phyloP scores from a whole-genome alignment of 2,797 vertebrate species.

The Micropoecilia bifurca region DNA sequence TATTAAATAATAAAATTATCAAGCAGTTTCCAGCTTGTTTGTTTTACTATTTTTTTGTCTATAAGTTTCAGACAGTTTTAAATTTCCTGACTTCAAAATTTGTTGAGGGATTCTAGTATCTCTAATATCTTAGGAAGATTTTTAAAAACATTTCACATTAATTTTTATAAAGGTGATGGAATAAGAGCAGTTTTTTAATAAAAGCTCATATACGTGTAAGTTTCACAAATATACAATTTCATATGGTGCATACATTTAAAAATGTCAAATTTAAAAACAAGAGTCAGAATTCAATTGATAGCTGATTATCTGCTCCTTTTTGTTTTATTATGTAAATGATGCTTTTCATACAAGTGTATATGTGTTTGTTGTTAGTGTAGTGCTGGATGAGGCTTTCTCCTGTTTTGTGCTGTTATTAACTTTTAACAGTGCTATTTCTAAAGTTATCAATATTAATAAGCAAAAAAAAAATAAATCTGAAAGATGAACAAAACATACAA shows the following conservation, averaged over 20 bases:
- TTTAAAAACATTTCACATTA: background rate
- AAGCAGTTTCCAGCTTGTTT: background rate
- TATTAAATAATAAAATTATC: too few relatives aligned
- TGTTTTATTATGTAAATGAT: background rate
- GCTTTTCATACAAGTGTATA: background rate
- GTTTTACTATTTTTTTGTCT: background rate
- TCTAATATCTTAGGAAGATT: background rate
- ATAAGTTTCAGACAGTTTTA: background rate
- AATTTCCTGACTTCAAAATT: background rate
- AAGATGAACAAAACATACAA: background rate
- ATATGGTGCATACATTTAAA: background rate
- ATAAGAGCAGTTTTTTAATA: background rate
- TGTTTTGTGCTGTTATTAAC: background rate
- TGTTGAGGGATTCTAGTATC: background rate
- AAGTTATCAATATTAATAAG: background rate
- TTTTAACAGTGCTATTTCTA: background rate
- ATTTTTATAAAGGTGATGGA: background rate
- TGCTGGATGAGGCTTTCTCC: background rate
- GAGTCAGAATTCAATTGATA: background rate
- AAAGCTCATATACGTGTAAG: background rate
- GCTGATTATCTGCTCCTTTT: background rate
- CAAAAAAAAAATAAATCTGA: background rate
- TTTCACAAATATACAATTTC: background rate
- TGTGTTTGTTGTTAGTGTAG: background rate
- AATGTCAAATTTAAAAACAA: background rate